phyloP scores from a whole-genome alignment of 92 coral and sea anemone species.

The Blastomussa wellsi region DNA sequence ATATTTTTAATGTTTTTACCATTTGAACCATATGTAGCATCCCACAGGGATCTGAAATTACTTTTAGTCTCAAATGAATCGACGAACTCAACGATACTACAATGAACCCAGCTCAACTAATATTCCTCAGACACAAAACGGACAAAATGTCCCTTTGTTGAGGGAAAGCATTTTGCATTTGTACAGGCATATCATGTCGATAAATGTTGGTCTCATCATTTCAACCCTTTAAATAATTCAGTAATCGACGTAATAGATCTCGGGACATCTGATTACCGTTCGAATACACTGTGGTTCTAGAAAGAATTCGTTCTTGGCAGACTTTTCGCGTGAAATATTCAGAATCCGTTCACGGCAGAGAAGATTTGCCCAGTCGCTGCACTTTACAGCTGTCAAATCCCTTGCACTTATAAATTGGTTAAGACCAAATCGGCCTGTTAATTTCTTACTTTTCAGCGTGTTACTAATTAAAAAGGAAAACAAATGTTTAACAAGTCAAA shows the following conservation, averaged over 20 bases:
- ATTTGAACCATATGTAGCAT: neutral
- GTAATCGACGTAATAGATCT: neutral
- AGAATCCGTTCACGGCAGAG: neutral
- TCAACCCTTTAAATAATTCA: neutral
- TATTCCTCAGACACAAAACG: neutral
- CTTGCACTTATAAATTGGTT: neutral
- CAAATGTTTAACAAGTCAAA: neutral
- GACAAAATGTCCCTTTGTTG: neutral
- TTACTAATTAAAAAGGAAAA: slow-evolving; percentile 3
- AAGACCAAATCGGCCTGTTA: neutral
- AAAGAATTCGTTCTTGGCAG: neutral
- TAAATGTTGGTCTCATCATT: neutral
- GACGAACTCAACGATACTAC: neutral
- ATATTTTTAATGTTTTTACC: neutral
- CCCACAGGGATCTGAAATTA: neutral
- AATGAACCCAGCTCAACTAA: neutral
- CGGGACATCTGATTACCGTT: neutral
- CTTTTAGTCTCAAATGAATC: neutral
- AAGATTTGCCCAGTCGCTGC: too few species aligned
- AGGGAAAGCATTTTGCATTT: neutral
- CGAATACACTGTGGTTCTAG: neutral
- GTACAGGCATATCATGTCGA: neutral
- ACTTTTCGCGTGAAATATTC: neutral
- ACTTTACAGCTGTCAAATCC: neutral
- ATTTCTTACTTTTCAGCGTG: neutral